phyloP scores from a whole-genome alignment of 2,113 vertebrate genomes.

The Platichthys flesus region DNA sequence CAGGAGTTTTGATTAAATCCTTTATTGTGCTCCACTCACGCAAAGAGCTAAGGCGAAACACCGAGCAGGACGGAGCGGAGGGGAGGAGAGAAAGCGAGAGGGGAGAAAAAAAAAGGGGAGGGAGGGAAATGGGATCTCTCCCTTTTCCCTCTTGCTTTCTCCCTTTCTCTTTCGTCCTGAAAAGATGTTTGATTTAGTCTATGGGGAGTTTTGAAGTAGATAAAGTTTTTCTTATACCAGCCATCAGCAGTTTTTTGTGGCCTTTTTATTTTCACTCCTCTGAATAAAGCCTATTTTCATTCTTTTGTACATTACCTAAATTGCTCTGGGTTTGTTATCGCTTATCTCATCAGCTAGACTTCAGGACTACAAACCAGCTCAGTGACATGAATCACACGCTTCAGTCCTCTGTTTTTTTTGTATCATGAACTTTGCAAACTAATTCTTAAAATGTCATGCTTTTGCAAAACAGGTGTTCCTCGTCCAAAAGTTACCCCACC shows the following conservation, averaged over 20 bases:
- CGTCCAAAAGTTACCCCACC: constrained; percentile 1
- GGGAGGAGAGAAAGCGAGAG: constrained; percentile 56
- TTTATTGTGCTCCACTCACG: constrained; percentile 83
- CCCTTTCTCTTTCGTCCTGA: constrained; percentile 53
- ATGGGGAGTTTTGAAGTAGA: constrained; percentile 64
- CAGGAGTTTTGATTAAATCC: constrained; percentile 85
- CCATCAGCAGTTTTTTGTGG: constrained; percentile 31
- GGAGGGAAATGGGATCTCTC: constrained; percentile 55
- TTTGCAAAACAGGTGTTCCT: constrained; percentile 8
- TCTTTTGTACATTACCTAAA: constrained; percentile 31
- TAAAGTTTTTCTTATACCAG: constrained; percentile 45
- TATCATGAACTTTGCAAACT: not conserved
- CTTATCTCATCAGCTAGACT: constrained; percentile 26
- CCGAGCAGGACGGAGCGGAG: constrained; percentile 49
- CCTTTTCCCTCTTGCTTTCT: constrained; percentile 53
- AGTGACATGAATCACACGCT: not conserved
- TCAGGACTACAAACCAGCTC: not conserved
- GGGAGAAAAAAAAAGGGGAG: constrained; percentile 53
- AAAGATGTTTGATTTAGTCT: constrained; percentile 72
- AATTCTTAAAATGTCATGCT: not conserved
- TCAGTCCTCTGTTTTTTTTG: not conserved
- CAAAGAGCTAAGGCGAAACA: constrained; percentile 77
- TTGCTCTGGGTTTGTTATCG: constrained; percentile 41
- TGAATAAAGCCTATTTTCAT: constrained; percentile 37
- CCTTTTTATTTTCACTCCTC: constrained; percentile 32